Evolutionary conservation across 2,888 invertebrate genomes (phyloP).

Genomic region (Phanerotoma sp.): DNA sequence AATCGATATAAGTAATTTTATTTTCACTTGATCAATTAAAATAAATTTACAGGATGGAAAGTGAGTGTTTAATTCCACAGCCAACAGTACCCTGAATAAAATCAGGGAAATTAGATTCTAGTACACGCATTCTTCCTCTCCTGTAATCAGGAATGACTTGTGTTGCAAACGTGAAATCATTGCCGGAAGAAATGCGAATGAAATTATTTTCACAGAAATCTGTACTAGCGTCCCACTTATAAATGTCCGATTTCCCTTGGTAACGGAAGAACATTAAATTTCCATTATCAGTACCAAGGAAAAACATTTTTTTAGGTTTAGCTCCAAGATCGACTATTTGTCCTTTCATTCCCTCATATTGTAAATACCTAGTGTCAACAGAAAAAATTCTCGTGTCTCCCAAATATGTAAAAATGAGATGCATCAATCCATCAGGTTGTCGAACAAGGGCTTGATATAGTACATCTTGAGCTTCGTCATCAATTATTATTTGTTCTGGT

Average conservation of each 20-base stretch:
- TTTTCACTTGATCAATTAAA: too few species aligned
- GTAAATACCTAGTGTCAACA: conserved; percentile 65
- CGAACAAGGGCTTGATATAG: conserved; percentile 68
- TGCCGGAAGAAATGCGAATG: conserved; percentile 61
- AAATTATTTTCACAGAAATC: conserved; percentile 58
- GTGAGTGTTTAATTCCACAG: conserved; percentile 63
- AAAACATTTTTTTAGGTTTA: conserved; percentile 63
- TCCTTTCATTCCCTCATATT: conserved; percentile 63
- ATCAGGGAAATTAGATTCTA: conserved; percentile 68
- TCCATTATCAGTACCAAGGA: conserved; percentile 67
- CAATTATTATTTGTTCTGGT: conserved; percentile 61
- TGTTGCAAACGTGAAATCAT: conserved; percentile 61
- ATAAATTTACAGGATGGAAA: conserved; percentile 47
- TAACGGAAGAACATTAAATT: conserved; percentile 64
- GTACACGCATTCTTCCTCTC: conserved; percentile 61
- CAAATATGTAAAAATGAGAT: conserved; percentile 67
- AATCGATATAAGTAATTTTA: too few species aligned
- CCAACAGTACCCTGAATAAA: conserved; percentile 66
- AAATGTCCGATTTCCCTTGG: conserved; percentile 63
- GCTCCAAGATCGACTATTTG: conserved; percentile 61
- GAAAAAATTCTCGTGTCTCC: conserved; percentile 66
- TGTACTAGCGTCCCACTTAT: conserved; percentile 63
- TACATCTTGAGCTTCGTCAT: conserved; percentile 63
- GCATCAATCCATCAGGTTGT: conserved; percentile 62
- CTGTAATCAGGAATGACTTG: conserved; percentile 64